Base-by-base conservation (phyloP, 2,113 vertebrate species). In the Cochlearius cochlearius region DNA sequence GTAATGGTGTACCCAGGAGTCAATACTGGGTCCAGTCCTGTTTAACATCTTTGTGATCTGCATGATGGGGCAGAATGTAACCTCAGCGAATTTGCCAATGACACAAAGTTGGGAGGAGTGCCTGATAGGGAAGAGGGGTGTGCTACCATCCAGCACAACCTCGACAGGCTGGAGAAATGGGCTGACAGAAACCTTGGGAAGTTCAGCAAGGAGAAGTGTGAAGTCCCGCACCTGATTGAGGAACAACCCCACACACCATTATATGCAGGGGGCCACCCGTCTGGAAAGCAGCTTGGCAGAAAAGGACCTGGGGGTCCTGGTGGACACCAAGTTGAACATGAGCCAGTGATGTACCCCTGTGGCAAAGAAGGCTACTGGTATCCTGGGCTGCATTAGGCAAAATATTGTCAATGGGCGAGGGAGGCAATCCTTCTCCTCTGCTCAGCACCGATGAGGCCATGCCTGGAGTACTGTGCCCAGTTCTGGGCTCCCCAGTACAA, bases 271-370 rank as follows among this genome's bases (percentile, higher is more conserved):
- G 8, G 5, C 16, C 12, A 53, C 21, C 21, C n/a, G 34, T 41
- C 4, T 30, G 41, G 29, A 84, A 74, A 93, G 17, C 27, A 83
- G 7, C 38, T 69, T 83, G 55, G 22, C 34, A 53, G 87, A 49
- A 79, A 74, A 78, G 17, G 59, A 76, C 12, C 22, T 43, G 7
- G 13, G 8, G 9, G 4, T 81, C 36, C 32, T 66, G 39, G 7
- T 59, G 23, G 59, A 64, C 25, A 36, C 9, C 18, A 60, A 34
- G 12, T 25, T 83, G 47, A 6, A 72, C 26, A 25, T 3, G 5
- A 5, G 19, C 8, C 41, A 62, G 14, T 3, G 4, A 55, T 15
- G 7, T 32, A 10, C 0, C 0, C 9, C 67, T 72, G 52, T 10
- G 8, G 36, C 41, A 90, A 21, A 62, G n/a, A 3, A 12, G 10